phyloP scores from a whole-genome alignment of 2,888 invertebrate species.

The Osmoderma eremita region DNA sequence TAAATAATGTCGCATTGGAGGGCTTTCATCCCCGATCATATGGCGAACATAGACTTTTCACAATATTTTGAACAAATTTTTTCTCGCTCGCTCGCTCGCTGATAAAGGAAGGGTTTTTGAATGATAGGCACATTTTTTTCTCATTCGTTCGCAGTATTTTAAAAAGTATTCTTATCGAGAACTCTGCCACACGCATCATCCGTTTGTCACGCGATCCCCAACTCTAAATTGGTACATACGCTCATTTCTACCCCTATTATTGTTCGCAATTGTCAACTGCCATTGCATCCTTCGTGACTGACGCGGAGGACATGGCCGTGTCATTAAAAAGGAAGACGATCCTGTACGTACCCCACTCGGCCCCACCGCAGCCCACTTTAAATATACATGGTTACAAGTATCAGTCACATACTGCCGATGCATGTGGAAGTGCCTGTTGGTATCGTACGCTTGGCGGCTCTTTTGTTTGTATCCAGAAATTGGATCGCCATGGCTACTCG shows the following conservation, averaged over 20 bases:
- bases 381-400: slow-evolving; percentile 5
- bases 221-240: slow-evolving; percentile 27
- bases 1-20: too few species aligned
- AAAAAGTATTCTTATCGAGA: slow-evolving; percentile 15
- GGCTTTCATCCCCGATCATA: too few species aligned
- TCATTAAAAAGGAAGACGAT: slow-evolving; percentile 26
- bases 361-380: neutral
- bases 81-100: too few species aligned
- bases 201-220: slow-evolving; percentile 29
- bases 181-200: slow-evolving; percentile 21
- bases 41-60: too few species aligned
- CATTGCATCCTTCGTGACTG: slow-evolving; percentile 32
- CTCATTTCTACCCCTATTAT: slow-evolving; percentile 10
- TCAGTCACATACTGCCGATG: neutral
- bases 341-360: slow-evolving; percentile 7
- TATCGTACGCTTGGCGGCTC: neutral
- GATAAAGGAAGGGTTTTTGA: too few species aligned
- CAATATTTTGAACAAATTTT: too few species aligned
- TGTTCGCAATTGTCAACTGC: slow-evolving; percentile 21
- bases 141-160: neutral
- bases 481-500: slow-evolving; percentile 59
- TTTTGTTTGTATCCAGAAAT: slow-evolving; percentile 60
- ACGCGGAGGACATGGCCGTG: slow-evolving; percentile 3
- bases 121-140: neutral
- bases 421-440: slow-evolving; percentile 12